Conservation (phyloP, 2,113 vertebrate species). For the Polypterus senegalus region DNA sequence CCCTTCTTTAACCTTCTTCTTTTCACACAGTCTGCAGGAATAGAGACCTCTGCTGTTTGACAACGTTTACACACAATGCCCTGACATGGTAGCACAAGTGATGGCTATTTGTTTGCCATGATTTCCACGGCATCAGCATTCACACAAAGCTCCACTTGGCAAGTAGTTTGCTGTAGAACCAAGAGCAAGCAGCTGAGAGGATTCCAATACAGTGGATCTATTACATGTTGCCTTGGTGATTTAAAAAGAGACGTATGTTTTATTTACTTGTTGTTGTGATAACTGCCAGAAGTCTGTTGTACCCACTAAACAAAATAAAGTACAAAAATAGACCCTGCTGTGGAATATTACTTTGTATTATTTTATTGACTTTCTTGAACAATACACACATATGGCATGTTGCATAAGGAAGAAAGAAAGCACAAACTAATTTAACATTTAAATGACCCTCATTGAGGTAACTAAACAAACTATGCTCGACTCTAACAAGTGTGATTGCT, state of each 20-base stretch:
- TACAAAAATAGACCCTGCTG: not conserved
- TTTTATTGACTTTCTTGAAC: too few species aligned
- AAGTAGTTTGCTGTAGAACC: constrained; percentile 12
- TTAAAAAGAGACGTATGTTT: constrained; percentile 13
- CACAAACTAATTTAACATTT: too few species aligned
- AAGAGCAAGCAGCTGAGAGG: constrained; percentile 17
- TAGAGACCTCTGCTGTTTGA: constrained; percentile 20
- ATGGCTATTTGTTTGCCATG: constrained; percentile 34
- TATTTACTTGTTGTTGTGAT: constrained; percentile 15
- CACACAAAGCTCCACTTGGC: constrained; percentile 26
- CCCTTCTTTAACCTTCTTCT: constrained; percentile 26
- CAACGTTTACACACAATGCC: constrained; percentile 3
- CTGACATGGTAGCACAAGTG: constrained; percentile 20
- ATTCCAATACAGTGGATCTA: constrained; percentile 23
- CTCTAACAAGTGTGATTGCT: too few species aligned
- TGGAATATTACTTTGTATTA: too few species aligned
- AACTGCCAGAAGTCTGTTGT: constrained; percentile 7
- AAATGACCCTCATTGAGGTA: too few species aligned
- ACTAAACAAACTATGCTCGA: too few species aligned
- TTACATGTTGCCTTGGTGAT: constrained; percentile 36
- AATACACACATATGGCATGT: too few species aligned
- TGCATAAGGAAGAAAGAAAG: too few species aligned
- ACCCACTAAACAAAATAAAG: constrained; percentile 2
- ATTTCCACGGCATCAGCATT: constrained; percentile 29
- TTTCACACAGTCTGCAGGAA: constrained; percentile 19